Evolutionary conservation across 2,113 vertebrate species (phyloP).

Genomic region (Chrysemys picta): DNA sequence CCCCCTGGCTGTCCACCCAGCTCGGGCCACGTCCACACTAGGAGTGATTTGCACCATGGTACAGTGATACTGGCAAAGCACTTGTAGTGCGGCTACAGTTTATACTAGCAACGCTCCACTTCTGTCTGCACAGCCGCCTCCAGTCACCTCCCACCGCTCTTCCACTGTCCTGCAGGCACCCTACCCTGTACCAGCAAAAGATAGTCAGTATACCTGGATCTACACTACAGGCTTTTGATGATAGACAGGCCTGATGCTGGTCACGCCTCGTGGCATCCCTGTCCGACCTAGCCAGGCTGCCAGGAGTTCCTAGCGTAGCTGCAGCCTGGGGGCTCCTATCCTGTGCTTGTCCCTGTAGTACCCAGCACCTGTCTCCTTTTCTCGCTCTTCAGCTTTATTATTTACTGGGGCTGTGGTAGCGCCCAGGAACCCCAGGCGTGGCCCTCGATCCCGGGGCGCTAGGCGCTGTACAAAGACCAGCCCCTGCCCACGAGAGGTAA

Average conservation of each 20-base stretch:
- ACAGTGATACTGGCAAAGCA: neutral
- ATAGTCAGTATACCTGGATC: neutral
- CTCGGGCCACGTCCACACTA: neutral
- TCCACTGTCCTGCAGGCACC: neutral
- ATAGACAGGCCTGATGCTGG: fast-evolving
- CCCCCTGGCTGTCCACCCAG: neutral
- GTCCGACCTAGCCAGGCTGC: neutral
- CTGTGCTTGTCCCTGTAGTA: too few species aligned
- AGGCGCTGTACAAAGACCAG: too few species aligned
- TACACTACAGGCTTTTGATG: too few species aligned
- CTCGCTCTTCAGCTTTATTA: too few species aligned
- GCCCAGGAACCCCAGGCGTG: too few species aligned
- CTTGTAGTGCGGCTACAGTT: neutral
- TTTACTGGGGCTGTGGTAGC: too few species aligned
- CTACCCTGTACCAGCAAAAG: neutral
- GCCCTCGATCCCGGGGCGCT: too few species aligned
- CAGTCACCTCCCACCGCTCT: neutral
- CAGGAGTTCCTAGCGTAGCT: neutral
- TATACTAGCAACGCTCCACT: neutral
- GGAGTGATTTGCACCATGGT: neutral
- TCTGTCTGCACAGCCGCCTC: neutral
- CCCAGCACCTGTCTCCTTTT: too few species aligned
- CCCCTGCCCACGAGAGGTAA: too few species aligned
- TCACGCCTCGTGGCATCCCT: too few species aligned
- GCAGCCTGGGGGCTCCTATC: too few species aligned